Evolutionary conservation across 1,140 invertebrate genomes (phyloP).

Genomic region (Drosophila neocordata): DNA sequence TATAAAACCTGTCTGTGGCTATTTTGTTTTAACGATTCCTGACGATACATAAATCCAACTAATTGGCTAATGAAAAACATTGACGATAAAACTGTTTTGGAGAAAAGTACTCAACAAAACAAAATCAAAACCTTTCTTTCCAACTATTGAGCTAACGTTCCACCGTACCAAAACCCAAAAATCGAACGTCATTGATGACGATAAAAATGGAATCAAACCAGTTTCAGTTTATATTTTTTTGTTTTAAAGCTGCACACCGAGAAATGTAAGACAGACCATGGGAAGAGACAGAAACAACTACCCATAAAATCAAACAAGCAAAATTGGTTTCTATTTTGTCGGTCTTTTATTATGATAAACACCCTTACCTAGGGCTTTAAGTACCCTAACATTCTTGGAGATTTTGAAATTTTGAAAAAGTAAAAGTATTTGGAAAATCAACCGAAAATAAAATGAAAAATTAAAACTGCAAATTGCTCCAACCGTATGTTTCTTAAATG

Average conservation of each 20-base stretch:
- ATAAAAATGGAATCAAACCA: conserved; percentile 49
- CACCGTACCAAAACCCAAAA: conserved; percentile 52
- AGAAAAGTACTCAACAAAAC: conserved; percentile 8
- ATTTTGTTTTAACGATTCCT: conserved; percentile 27
- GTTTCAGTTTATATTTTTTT: conserved; percentile 39
- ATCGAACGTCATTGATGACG: conserved; percentile 63
- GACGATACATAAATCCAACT: conserved; percentile 38
- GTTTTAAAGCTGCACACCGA: conserved; percentile 58
- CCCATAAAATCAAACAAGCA: conserved; percentile 31
- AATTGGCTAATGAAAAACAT: conserved; percentile 53
- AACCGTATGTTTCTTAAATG: too few species aligned
- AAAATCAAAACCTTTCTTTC: conserved; percentile 1
- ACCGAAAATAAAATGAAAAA: too few species aligned
- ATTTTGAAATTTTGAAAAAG: not conserved
- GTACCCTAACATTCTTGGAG: not conserved
- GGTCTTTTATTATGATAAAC: conserved; percentile 11
- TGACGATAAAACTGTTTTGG: conserved; percentile 18
- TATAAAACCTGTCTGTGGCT: conserved; percentile 25
- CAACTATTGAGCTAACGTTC: conserved; percentile 38
- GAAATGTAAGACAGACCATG: conserved; percentile 54
- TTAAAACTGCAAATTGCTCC: too few species aligned
- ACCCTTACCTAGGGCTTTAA: conserved; percentile 19
- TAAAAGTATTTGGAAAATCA: too few species aligned
- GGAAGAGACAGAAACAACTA: conserved; percentile 45
- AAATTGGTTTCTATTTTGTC: conserved; percentile 29